A percentile compares a stretch with the other conserved stretches of the same genome.
phyloP scores from a whole-genome alignment of 2,113 vertebrate species.

The Eudyptes chrysolophus region DNA sequence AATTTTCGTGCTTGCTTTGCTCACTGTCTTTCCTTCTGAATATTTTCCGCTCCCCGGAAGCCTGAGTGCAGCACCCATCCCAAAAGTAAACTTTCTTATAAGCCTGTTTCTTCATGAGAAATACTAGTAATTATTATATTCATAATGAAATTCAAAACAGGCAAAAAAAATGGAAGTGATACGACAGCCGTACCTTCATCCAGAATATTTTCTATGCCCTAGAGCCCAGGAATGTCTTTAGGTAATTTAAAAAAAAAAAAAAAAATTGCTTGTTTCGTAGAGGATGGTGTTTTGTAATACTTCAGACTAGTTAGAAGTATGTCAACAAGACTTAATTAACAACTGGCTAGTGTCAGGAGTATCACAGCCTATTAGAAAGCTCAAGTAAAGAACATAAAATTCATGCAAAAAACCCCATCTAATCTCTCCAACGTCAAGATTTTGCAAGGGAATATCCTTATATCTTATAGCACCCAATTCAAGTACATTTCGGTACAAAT shows the following conservation, averaged over 20 bases:
- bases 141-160: conserved; percentile 1
- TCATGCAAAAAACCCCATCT: not conserved
- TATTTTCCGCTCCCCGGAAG: not conserved
- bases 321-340: conserved; percentile 56
- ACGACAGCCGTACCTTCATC: not conserved
- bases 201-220: conserved; percentile 37
- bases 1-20: not conserved
- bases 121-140: not conserved
- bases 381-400: conserved; percentile 9
- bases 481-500: not conserved
- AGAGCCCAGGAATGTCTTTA: conserved; percentile 23
- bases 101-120: conserved; percentile 13
- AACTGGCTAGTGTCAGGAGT: not conserved
- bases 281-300: conserved; percentile 23
- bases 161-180: not conserved
- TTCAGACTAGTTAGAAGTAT: conserved; percentile 27
- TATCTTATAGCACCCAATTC: not conserved
- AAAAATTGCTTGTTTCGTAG: not conserved
- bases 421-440: not conserved
- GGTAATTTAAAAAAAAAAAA: not conserved
- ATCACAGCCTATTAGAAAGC: not conserved
- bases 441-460: not conserved
- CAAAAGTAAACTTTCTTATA: not conserved
- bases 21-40: not conserved
- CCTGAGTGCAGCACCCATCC: not conserved